Percentiles rank a stretch among this genome's conserved stretches.
phyloP scores from a whole-genome alignment of 2,797 vertebrate species.

The Bothrops alternatus region DNA sequence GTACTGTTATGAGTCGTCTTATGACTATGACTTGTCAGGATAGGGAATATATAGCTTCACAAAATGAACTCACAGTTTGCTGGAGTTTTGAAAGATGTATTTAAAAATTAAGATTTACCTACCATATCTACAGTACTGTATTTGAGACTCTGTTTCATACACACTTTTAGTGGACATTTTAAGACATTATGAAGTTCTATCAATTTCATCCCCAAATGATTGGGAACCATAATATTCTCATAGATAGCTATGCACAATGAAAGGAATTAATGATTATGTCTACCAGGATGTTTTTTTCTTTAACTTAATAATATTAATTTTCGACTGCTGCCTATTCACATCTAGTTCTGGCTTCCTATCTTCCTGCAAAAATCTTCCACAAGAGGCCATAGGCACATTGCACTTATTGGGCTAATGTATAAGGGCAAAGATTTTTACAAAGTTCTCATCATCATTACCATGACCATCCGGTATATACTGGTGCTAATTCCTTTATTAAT shows the following conservation, averaged over 20 bases:
- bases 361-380: background rate
- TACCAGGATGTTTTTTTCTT: background rate
- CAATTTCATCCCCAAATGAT: background rate
- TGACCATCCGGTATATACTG: background rate
- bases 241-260: background rate
- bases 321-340: background rate
- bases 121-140: background rate
- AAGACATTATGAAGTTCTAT: background rate
- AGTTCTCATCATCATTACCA: background rate
- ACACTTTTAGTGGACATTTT: background rate
- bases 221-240: background rate
- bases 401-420: background rate
- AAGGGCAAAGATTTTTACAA: background rate
- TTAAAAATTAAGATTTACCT: background rate
- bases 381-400: background rate
- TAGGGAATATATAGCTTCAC: background rate
- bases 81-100: background rate
- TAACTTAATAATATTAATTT: background rate
- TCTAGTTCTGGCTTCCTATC: background rate
- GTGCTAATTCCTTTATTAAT: background rate
- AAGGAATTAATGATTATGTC: background rate
- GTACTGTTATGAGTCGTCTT: background rate
- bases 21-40: background rate
- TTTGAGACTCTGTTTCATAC: background rate
- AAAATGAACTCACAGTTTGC: background rate